Evolutionary conservation across 2,113 vertebrate species (phyloP), one percentile per base, ranked within the genome.

Genomic region (Nothoprocta perdicaria): DNA sequence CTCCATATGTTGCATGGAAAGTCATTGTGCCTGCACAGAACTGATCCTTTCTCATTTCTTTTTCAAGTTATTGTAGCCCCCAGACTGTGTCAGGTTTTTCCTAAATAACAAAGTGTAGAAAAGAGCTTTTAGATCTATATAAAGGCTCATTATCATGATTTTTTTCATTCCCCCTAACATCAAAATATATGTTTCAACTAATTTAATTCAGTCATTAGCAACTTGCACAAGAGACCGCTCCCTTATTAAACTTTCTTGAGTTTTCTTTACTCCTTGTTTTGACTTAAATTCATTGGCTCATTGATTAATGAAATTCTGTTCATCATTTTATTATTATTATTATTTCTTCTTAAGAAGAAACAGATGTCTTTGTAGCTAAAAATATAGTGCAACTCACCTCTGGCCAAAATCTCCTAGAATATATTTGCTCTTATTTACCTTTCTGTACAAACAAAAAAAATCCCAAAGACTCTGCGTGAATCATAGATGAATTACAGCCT

Each of bases 101-200:
- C 29, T n/a, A 72, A 88, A 92, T 29, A 91, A 66, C 35, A 86
- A 91, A 88, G 48, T 29, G 45, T 72, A 81, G 48, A 57, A 89
- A 91, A 66, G 67, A 75, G 9, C 83, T 90, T 93, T 94, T 66
- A 91, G 73, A 66, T 81, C 18, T 73, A 29, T 68, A 43, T 80
- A 84, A 92, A 80, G 86, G 14, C 35, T 94, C 73, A 88, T 86
- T 86, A 63, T 63, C 17, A 71, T 94, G 38, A 58, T 45, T 6
- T 22, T 68, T 82, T 77, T 57, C 14, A 21, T 86, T 74, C 12
- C 73, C 65, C 46, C 76, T 73, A 82, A 41, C 77, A 52, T 74
- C 35, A 22, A 87, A 71, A 55, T 33, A 3, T 0, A 1, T 50
- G 46, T 88, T 91, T 92, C 61, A 92, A 35, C 65, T 77, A 78